A percentile compares a stretch with the other conserved stretches of the same genome.
These are phyloP conservation scores for Pachyseris speciosa DNA, from an alignment of 64 coral and sea anemone genomes.

Conservation along the genomic window DNA sequence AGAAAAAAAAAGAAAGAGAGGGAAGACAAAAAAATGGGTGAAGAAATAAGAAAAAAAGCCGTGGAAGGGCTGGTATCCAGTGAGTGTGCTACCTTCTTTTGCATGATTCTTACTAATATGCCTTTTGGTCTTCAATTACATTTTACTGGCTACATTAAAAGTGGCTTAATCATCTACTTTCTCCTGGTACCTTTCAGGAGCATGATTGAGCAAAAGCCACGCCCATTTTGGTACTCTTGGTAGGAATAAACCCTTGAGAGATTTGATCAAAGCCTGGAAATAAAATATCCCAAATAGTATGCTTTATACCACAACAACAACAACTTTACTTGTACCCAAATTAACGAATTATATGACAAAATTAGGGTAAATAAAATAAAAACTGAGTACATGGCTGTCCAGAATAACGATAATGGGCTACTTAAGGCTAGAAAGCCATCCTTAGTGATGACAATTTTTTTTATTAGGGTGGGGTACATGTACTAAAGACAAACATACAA, in stretches of 20 bases:
- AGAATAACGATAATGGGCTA: constrained; percentile 1
- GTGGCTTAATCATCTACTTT: constrained; percentile 23
- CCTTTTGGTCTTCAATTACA: constrained; percentile 28
- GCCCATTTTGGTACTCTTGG: constrained; percentile 22
- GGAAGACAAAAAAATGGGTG: constrained; percentile 36
- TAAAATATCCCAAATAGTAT: constrained; percentile 36
- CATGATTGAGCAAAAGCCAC: constrained; percentile 23
- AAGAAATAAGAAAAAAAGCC: constrained; percentile 31
- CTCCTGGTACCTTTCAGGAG: constrained; percentile 28
- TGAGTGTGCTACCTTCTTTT: constrained; percentile 36
- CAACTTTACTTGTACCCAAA: background rate
- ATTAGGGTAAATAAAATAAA: background rate
- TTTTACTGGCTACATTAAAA: constrained; percentile 23
- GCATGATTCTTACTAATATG: constrained; percentile 28
- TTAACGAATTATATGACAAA: background rate
- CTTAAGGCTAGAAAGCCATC: background rate
- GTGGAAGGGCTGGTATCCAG: constrained; percentile 17
- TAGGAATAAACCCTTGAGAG: constrained; percentile 36
- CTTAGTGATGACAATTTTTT: background rate
- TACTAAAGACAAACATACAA: background rate
- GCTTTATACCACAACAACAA: constrained; percentile 25
- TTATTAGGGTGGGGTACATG: background rate
- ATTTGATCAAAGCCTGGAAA: constrained; percentile 32
- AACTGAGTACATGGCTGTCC: background rate
- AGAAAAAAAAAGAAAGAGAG: constrained; percentile 32